A percentile compares a stretch with the other conserved stretches of the same genome.
Evolutionary conservation across 2,113 vertebrate species (phyloP).

Genomic region (Arizona elegans): DNA sequence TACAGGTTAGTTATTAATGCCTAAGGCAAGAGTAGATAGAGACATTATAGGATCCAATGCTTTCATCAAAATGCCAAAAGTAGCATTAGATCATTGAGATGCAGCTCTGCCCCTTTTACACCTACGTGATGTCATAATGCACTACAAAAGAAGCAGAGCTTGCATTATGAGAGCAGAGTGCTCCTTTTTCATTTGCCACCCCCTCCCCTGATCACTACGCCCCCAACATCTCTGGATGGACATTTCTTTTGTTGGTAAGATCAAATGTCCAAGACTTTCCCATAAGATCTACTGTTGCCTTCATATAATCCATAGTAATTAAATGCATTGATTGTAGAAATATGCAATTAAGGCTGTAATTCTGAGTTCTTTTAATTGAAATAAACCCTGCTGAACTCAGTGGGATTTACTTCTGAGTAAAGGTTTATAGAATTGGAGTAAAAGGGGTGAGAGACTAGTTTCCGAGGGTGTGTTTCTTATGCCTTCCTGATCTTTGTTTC

Average conservation of each 20-base stretch:
- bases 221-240: not conserved
- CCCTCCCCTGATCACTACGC: not conserved
- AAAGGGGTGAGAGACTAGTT: not conserved
- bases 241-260: not conserved
- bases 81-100: not conserved
- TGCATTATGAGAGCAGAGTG: not conserved
- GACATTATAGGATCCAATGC: not conserved
- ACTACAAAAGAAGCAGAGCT: not conserved
- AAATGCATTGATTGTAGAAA: not conserved
- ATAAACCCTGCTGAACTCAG: not conserved
- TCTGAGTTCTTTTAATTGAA: not conserved
- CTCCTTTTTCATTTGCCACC: not conserved
- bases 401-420: not conserved
- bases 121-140: not conserved
- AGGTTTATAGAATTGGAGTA: not conserved
- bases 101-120: not conserved
- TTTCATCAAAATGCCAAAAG: not conserved
- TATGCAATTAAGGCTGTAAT: not conserved
- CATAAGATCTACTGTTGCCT: not conserved
- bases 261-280: not conserved
- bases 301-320: not conserved
- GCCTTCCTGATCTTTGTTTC: not conserved
- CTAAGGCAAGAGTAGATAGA: not conserved
- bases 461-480: not conserved
- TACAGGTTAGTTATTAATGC: not conserved